Evolutionary conservation across 2,113 vertebrate species (phyloP).

Genomic region (Cyphomyrus discorhynchus): DNA sequence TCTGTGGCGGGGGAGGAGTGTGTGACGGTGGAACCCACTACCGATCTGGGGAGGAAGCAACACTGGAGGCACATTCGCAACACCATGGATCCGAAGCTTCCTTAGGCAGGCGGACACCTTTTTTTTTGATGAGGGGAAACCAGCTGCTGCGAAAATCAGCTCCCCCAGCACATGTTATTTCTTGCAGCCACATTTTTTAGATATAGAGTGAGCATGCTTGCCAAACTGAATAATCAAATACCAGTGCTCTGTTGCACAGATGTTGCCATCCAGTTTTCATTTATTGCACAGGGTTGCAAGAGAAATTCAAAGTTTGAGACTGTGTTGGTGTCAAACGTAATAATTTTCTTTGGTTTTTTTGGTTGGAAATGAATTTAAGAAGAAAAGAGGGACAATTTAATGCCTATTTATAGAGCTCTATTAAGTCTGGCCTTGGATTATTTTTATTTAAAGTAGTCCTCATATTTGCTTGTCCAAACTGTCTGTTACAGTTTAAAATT

Average conservation of each 20-base stretch:
- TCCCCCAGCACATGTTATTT: conserved; percentile 16
- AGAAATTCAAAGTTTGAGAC: background rate
- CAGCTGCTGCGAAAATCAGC: conserved; percentile 31
- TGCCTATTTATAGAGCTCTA: background rate
- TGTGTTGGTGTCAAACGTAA: background rate
- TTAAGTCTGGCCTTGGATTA: background rate
- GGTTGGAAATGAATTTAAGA: background rate
- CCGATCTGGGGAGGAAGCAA: conserved; percentile 36
- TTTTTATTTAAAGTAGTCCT: background rate
- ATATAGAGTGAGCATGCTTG: background rate
- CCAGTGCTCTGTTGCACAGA: background rate
- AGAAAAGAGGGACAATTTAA: background rate
- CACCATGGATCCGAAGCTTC: conserved; percentile 6
- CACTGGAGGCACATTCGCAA: conserved; percentile 14
- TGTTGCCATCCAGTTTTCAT: background rate
- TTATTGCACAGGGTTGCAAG: background rate
- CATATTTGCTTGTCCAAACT: background rate
- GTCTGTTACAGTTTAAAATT: background rate
- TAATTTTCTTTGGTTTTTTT: background rate
- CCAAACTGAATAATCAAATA: background rate
- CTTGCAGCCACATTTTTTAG: conserved; percentile 24
- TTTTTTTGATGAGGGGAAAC: conserved; percentile 27
- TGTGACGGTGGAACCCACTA: conserved; percentile 29
- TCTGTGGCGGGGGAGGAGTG: background rate
- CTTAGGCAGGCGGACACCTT: conserved; percentile 15